Percentiles rank a stretch among this genome's conserved stretches.
phyloP scores from a whole-genome alignment of 2,797 vertebrate genomes.

The Eleutherodactylus coqui region DNA sequence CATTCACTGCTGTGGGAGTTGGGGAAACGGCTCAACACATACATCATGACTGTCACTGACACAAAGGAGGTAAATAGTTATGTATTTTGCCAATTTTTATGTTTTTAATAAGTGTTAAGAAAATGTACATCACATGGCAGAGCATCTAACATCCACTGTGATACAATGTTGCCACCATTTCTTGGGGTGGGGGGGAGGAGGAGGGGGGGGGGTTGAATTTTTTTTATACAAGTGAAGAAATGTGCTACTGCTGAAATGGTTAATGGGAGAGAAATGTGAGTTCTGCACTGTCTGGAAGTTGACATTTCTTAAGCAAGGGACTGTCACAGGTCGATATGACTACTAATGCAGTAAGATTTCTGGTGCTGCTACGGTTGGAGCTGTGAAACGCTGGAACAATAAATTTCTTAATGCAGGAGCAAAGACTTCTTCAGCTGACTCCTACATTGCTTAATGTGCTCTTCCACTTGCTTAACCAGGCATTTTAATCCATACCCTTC shows the following conservation, averaged over 20 bases:
- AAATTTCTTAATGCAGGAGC: not conserved
- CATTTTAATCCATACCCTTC: constrained; percentile 21
- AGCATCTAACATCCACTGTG: too few species aligned
- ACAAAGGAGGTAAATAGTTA: not conserved
- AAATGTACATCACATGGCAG: too few species aligned
- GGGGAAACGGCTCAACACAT: not conserved
- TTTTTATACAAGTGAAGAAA: not conserved
- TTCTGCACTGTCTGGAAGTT: not conserved
- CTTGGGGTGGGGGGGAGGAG: too few species aligned
- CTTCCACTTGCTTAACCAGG: constrained; percentile 31
- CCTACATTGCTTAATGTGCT: constrained; percentile 15
- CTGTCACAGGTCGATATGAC: constrained; percentile 20
- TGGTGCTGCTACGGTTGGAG: not conserved
- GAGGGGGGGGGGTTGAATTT: not conserved
- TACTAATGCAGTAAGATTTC: constrained; percentile 17
- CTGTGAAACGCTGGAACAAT: not conserved
- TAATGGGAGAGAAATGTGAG: not conserved
- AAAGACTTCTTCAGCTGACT: not conserved
- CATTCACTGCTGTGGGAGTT: not conserved
- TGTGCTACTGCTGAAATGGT: not conserved
- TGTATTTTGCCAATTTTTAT: too few species aligned
- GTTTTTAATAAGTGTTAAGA: too few species aligned
- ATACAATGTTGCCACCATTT: too few species aligned
- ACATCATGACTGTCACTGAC: not conserved
- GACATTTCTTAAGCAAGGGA: constrained; percentile 13